Percentiles rank a stretch among this genome's conserved stretches.
Evolutionary conservation across 2,888 invertebrate genomes (phyloP).

Genomic region (Tipula confusa): DNA sequence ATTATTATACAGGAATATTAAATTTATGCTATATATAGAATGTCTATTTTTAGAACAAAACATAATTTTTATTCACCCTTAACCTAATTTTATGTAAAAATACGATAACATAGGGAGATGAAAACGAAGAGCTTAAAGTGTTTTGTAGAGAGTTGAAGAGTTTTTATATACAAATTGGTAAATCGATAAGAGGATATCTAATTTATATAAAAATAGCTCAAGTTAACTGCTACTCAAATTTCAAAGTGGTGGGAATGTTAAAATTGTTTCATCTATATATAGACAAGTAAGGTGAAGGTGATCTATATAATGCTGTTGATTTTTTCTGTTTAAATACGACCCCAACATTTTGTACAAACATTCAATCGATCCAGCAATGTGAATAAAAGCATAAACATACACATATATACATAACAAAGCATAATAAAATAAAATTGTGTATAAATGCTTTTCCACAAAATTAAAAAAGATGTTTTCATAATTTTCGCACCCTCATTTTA

Average conservation of each 20-base stretch:
- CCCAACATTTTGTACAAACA: background rate
- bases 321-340: background rate
- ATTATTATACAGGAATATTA: background rate
- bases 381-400: background rate
- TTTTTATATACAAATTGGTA: background rate
- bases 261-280: too few species aligned
- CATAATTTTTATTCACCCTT: background rate
- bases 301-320: background rate
- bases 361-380: background rate
- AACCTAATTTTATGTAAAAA: background rate
- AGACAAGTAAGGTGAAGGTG: too few species aligned
- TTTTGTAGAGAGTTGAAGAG: background rate
- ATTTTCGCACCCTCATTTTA: background rate
- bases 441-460: background rate
- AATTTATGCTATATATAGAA: background rate
- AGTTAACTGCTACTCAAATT: background rate
- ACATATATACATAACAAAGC: background rate
- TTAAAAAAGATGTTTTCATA: too few species aligned
- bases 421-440: background rate
- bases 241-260: background rate
- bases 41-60: background rate
- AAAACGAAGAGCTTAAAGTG: background rate
- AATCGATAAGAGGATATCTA: background rate
- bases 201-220: background rate
- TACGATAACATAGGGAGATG: background rate